Conservation (phyloP, 2,113 vertebrate genomes). For the Ailuropoda melanoleuca region DNA sequence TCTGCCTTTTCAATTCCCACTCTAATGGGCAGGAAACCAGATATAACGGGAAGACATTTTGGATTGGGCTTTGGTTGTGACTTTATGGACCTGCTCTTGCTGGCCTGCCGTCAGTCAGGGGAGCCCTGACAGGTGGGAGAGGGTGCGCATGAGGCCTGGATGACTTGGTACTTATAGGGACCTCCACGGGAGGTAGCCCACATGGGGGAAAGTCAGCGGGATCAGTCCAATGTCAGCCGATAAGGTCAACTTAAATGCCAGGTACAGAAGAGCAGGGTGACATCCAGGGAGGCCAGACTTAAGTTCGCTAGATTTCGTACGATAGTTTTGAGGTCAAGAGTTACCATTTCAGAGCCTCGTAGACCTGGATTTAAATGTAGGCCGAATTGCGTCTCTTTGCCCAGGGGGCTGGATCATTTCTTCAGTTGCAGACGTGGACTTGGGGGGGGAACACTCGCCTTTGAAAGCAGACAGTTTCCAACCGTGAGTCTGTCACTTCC, state of each 20-base stretch:
- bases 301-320: not conserved
- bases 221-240: not conserved
- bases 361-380: not conserved
- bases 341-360: not conserved
- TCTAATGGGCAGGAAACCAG: not conserved
- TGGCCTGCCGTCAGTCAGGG: not conserved
- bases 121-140: not conserved
- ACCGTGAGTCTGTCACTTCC: not conserved
- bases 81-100: not conserved
- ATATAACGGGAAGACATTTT: not conserved
- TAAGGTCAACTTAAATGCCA: not conserved
- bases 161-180: not conserved
- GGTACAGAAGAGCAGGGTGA: no score
- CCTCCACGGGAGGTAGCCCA: not conserved
- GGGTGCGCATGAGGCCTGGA: not conserved
- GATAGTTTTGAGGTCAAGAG: no score
- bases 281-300: not conserved
- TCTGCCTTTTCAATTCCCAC: not conserved
- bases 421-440: not conserved
- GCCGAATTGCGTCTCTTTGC: not conserved
- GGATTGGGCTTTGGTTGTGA: not conserved
- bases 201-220: not conserved
- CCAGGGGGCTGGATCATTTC: not conserved
- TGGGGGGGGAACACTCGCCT: not conserved
- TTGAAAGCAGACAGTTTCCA: not conserved